phyloP scores from a whole-genome alignment of 2,888 invertebrate species.

The Stenurella melanura region DNA sequence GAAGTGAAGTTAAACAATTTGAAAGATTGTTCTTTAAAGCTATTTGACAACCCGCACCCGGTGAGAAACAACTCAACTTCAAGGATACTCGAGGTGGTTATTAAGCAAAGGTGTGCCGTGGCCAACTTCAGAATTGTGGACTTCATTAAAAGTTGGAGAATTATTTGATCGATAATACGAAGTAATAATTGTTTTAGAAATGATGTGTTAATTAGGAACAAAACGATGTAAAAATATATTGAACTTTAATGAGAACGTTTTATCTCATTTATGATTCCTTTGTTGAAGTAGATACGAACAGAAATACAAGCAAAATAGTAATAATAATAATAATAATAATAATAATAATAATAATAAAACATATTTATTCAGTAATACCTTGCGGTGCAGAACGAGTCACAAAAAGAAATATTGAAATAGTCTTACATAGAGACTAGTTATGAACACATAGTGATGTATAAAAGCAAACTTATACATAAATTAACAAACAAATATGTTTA shows the following conservation, averaged over 20 bases:
- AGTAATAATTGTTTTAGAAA: slow-evolving; percentile 50
- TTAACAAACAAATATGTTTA: too few relatives aligned
- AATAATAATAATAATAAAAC: too few relatives aligned
- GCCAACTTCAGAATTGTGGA: slow-evolving; percentile 34
- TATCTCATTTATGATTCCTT: background rate
- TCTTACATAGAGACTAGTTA: too few relatives aligned
- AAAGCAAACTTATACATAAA: too few relatives aligned
- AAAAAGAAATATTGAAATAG: too few relatives aligned
- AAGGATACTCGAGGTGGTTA: slow-evolving; percentile 33
- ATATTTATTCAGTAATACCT: too few relatives aligned
- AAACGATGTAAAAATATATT: slow-evolving; percentile 41
- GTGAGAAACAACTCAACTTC: slow-evolving; percentile 30
- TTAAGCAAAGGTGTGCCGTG: slow-evolving; percentile 35
- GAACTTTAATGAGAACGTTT: slow-evolving; percentile 29
- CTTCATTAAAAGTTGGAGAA: slow-evolving; percentile 52
- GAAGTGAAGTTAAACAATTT: background rate
- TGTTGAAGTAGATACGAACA: background rate
- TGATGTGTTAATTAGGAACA: slow-evolving; percentile 46
- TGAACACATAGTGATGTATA: too few relatives aligned
- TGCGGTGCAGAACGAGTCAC: too few relatives aligned
- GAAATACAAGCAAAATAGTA: background rate
- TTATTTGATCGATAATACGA: slow-evolving; percentile 46
- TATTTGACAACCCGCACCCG: background rate
- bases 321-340: too few relatives aligned
- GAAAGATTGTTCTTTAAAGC: background rate